phyloP scores from a whole-genome alignment of 2,888 invertebrate genomes.

The Melieria picta region DNA sequence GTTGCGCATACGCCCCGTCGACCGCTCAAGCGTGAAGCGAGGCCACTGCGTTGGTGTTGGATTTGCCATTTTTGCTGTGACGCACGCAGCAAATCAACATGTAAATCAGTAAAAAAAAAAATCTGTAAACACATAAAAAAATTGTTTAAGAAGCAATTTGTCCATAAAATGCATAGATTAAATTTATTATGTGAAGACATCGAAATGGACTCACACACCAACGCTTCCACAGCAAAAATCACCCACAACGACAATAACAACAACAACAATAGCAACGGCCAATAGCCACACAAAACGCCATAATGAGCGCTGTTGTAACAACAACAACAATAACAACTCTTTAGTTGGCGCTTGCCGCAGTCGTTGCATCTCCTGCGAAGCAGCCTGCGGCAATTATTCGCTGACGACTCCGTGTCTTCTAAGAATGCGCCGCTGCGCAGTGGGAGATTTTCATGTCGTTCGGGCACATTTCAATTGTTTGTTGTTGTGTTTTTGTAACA shows the following conservation, averaged over 20 bases:
- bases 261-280: not conserved
- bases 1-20: too few species aligned
- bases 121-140: too few species aligned
- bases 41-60: too few species aligned
- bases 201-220: conserved; percentile 54
- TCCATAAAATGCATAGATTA: conserved; percentile 53
- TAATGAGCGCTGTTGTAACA: too few species aligned
- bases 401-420: not conserved
- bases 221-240: not conserved
- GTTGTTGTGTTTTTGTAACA: not conserved
- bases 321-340: too few species aligned
- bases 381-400: not conserved
- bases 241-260: conserved; percentile 2
- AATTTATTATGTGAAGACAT: conserved; percentile 61
- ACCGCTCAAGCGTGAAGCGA: too few species aligned
- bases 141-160: conserved; percentile 12
- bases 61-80: too few species aligned
- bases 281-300: too few species aligned
- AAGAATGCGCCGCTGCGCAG: conserved; percentile 13
- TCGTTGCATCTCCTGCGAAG: too few species aligned
- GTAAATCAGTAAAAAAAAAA: too few species aligned
- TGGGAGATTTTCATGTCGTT: conserved; percentile 16
- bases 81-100: too few species aligned
- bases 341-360: too few species aligned
- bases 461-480: not conserved